Evolutionary conservation across 2,113 vertebrate genomes (phyloP).

Genomic region (Cyprinodon variegatus): DNA sequence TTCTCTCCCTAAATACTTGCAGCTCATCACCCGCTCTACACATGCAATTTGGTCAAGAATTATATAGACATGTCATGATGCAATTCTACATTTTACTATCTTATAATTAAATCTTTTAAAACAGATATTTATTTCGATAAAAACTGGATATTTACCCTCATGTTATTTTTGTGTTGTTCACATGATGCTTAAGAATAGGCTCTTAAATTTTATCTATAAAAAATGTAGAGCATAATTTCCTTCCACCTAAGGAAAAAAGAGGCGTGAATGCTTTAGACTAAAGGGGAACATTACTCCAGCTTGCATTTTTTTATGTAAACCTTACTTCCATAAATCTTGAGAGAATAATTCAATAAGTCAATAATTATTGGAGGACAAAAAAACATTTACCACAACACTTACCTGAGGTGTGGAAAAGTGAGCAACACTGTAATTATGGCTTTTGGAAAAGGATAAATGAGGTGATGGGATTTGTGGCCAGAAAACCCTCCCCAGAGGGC

Average conservation of each 20-base stretch:
- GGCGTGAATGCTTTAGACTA: neutral
- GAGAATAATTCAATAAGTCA: neutral
- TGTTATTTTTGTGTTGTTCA: too few relatives aligned
- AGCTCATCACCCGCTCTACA: too few relatives aligned
- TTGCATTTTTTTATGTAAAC: neutral
- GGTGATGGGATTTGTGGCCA: slow-evolving; percentile 42
- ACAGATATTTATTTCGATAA: too few relatives aligned
- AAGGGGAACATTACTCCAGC: neutral
- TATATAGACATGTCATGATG: too few relatives aligned
- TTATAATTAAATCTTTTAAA: too few relatives aligned
- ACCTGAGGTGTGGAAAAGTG: slow-evolving; percentile 34
- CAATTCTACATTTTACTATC: too few relatives aligned
- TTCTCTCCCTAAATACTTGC: too few relatives aligned
- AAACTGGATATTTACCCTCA: too few relatives aligned
- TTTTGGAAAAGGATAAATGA: slow-evolving; percentile 42
- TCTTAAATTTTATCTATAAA: too few relatives aligned
- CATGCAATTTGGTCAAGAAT: too few relatives aligned
- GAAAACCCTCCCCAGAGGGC: slow-evolving; percentile 31
- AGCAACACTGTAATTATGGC: slow-evolving; percentile 48
- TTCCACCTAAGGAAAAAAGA: neutral
- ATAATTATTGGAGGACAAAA: neutral
- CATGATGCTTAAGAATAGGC: too few relatives aligned
- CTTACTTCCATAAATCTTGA: neutral
- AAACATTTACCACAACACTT: slow-evolving; percentile 1
- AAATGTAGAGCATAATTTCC: too few relatives aligned